Evolutionary conservation across 2,888 invertebrate species (phyloP).

Genomic region (Plutella xylostella): DNA sequence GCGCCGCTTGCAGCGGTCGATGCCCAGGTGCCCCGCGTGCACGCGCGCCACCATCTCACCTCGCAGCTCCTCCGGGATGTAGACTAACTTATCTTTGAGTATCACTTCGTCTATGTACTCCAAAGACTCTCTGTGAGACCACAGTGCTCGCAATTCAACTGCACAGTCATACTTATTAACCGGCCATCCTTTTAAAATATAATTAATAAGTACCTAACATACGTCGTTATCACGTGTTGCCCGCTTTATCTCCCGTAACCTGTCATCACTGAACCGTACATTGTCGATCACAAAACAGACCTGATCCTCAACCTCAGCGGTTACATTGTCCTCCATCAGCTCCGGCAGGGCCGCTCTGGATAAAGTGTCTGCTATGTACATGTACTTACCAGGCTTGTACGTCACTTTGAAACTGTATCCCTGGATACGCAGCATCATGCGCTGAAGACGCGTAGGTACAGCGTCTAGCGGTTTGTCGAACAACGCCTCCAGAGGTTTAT

Average conservation of each 20-base stretch:
- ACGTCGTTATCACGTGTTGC: not conserved
- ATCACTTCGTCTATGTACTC: conserved; percentile 6
- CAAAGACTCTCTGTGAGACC: conserved; percentile 1
- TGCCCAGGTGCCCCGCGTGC: conserved; percentile 11
- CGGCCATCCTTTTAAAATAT: conserved; percentile 3
- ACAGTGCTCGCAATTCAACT: no score
- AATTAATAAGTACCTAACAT: not conserved
- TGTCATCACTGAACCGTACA: not conserved
- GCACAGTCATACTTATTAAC: not conserved
- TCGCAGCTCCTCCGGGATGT: not conserved
- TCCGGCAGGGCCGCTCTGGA: conserved; percentile 18
- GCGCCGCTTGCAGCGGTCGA: conserved; percentile 12
- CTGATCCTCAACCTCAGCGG: conserved; percentile 2
- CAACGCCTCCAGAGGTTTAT: conserved; percentile 24
- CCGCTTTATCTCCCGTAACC: not conserved
- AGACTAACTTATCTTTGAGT: conserved; percentile 7
- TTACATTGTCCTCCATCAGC: not conserved
- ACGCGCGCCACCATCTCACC: conserved; percentile 7
- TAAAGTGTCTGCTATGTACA: conserved; percentile 25
- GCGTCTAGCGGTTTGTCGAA: conserved; percentile 20
- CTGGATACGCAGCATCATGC: conserved; percentile 21
- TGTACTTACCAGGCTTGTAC: conserved; percentile 22
- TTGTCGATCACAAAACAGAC: not conserved
- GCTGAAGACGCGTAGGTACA: conserved; percentile 20
- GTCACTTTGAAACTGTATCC: conserved; percentile 20